Evolutionary conservation across 2,797 vertebrate species (phyloP).

Genomic region (Lagocephalus sceleratus): DNA sequence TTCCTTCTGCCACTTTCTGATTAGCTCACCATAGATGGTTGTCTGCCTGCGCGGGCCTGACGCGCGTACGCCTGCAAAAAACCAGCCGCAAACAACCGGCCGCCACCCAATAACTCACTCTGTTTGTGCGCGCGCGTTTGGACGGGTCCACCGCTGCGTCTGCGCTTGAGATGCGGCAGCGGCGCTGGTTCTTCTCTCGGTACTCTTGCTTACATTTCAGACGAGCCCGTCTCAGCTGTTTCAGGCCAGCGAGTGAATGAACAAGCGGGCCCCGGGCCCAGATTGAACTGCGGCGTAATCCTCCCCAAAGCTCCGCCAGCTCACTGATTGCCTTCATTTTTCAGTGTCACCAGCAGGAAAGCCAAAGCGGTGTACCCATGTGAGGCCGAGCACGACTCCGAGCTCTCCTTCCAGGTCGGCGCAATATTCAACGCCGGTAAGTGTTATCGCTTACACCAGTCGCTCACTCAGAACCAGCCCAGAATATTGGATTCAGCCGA

Average conservation of each 20-base stretch:
- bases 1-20: constrained; percentile 55
- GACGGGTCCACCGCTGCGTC: constrained; percentile 36
- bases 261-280: constrained; percentile 53
- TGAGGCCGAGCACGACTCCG: constrained; percentile 94
- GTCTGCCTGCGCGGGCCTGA: constrained; percentile 33
- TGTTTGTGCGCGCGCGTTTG: constrained; percentile 36
- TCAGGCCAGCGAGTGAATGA: constrained; percentile 65
- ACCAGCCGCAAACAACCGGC: no score
- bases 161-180: constrained; percentile 45
- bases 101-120: not conserved
- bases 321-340: constrained; percentile 80
- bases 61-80: no score
- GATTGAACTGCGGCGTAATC: constrained; percentile 73
- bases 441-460: constrained; percentile 77
- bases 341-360: constrained; percentile 83
- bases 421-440: constrained; percentile 97
- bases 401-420: constrained; percentile 94
- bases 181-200: constrained; percentile 37
- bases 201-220: constrained; percentile 51
- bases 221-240: constrained; percentile 61
- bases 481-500: constrained; percentile 76
- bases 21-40: constrained; percentile 60
- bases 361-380: constrained; percentile 94
- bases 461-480: constrained; percentile 64
- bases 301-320: constrained; percentile 65